A percentile compares a stretch with the other conserved stretches of the same genome.
phyloP scores from a whole-genome alignment of 2,113 vertebrate genomes.

The Narcine bancroftii region DNA sequence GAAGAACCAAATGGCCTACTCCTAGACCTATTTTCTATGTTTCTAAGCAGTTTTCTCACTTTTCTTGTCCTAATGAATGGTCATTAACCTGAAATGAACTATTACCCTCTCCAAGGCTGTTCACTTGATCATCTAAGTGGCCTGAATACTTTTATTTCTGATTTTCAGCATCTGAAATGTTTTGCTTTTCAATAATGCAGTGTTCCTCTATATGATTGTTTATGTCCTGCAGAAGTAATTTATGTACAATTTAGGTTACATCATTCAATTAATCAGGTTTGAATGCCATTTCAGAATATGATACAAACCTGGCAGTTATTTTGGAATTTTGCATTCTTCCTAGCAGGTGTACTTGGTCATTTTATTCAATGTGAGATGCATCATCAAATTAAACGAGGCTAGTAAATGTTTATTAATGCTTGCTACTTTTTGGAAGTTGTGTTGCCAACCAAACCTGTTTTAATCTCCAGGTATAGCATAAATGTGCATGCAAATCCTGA shows the following conservation, averaged over 20 bases:
- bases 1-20: no score
- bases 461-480: not conserved
- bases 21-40: no score
- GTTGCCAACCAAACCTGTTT: not conserved
- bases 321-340: not conserved
- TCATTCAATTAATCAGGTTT: not conserved
- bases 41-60: no score
- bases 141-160: no score
- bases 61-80: no score
- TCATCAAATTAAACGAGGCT: not conserved
- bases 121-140: no score
- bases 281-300: not conserved
- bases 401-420: not conserved
- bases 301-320: not conserved
- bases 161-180: no score
- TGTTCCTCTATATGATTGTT: not conserved
- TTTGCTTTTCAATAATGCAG: not conserved
- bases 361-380: not conserved
- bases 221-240: not conserved
- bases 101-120: no score
- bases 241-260: not conserved
- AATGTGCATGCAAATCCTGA: not conserved
- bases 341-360: not conserved
- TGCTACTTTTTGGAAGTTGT: not conserved
- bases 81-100: no score